phyloP scores from a whole-genome alignment of 2,113 vertebrate genomes.

The Galeopterus variegatus region DNA sequence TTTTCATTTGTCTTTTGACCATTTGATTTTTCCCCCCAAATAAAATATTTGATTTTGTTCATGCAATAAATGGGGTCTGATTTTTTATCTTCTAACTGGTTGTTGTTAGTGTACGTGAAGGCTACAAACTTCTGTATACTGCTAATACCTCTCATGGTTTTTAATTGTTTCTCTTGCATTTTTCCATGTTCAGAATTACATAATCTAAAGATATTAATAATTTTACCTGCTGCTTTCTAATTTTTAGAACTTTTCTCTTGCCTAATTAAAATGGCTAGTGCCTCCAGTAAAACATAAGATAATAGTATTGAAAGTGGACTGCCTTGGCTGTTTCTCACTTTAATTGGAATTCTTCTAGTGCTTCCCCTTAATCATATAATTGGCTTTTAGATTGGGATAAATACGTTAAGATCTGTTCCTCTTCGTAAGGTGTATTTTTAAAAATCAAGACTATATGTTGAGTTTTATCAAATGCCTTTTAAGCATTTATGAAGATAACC shows the following conservation, averaged over 20 bases:
- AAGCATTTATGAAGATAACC: background rate
- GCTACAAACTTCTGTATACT: background rate
- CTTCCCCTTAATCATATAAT: background rate
- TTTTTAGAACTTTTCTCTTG: background rate
- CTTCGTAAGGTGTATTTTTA: background rate
- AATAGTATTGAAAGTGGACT: background rate
- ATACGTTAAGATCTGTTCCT: background rate
- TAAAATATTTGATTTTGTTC: slow-evolving; percentile 1
- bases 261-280: background rate
- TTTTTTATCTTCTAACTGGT: background rate
- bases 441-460: background rate
- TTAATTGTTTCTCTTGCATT: background rate
- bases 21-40: background rate
- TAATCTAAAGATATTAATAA: slow-evolving; percentile 7
- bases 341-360: background rate
- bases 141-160: background rate
- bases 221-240: background rate
- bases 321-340: background rate
- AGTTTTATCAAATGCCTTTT: slow-evolving; percentile 1
- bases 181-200: background rate
- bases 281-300: background rate
- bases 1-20: slow-evolving; percentile 36
- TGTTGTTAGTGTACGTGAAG: background rate
- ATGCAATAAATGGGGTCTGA: background rate
- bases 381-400: background rate